These are phyloP conservation scores for Drusus annulatus DNA, from an alignment of 1,140 invertebrate species.

Conservation along the genomic window DNA sequence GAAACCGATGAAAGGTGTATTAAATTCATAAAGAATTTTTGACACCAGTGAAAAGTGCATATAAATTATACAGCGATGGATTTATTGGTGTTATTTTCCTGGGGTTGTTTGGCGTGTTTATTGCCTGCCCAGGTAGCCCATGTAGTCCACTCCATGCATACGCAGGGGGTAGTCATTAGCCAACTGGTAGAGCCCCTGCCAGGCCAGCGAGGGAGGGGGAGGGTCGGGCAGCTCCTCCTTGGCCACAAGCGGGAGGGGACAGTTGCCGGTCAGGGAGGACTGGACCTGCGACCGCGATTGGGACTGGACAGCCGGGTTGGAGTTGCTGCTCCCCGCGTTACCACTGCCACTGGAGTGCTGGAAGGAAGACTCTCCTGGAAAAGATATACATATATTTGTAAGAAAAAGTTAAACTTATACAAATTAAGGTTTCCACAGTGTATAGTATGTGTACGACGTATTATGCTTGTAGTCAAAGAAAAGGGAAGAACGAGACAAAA, in stretches of 20 bases:
- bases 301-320: background rate
- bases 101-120: background rate
- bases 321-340: background rate
- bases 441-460: no score
- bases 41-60: no score
- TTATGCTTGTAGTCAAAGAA: no score
- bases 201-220: constrained; percentile 17
- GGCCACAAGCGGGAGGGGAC: constrained; percentile 6
- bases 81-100: no score
- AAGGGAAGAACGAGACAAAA: no score
- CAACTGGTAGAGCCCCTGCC: constrained; percentile 50
- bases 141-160: constrained; percentile 58
- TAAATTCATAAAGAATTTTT: no score
- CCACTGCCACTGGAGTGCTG: constrained; percentile 24
- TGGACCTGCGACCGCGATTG: no score
- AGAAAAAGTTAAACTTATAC: background rate
- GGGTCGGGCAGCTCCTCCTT: constrained; percentile 22
- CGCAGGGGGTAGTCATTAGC: constrained; percentile 56
- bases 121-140: constrained; percentile 52
- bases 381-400: background rate
- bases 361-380: constrained; percentile 36
- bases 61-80: no score
- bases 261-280: background rate
- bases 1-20: no score
- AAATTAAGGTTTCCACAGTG: no score